Conservation (phyloP, 2,113 vertebrate species). For the Tor tambroides region DNA sequence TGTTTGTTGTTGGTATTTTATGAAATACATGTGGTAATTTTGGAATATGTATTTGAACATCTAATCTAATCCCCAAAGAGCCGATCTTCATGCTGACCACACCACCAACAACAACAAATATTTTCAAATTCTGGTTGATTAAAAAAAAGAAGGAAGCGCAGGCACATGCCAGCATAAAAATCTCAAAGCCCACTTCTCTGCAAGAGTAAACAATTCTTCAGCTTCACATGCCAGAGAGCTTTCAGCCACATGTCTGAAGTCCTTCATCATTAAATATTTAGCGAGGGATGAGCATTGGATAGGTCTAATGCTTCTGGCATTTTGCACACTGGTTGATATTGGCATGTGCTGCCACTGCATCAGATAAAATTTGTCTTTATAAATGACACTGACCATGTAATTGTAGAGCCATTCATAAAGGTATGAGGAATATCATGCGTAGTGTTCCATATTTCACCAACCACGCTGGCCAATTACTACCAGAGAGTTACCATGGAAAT, state of each 20-base stretch:
- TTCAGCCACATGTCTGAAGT: constrained; percentile 64
- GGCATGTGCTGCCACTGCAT: constrained; percentile 69
- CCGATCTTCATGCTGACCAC: neutral
- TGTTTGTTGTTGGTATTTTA: neutral
- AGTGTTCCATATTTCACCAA: constrained; percentile 8
- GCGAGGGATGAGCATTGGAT: constrained; percentile 68
- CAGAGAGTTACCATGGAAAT: constrained; percentile 53
- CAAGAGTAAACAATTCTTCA: constrained; percentile 40
- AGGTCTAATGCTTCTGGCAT: constrained; percentile 74
- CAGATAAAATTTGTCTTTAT: constrained; percentile 13
- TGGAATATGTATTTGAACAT: neutral
- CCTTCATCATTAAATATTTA: constrained; percentile 78
- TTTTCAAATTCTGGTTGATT: neutral
- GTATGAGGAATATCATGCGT: neutral
- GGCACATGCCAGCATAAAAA: neutral
- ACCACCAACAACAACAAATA: neutral
- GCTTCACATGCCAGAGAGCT: constrained; percentile 24
- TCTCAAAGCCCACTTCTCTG: constrained; percentile 15
- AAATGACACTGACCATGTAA: constrained; percentile 16
- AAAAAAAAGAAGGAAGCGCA: neutral
- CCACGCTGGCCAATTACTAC: constrained; percentile 13
- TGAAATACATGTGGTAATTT: neutral
- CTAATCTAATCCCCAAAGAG: neutral
- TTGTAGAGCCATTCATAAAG: neutral
- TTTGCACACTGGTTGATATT: constrained; percentile 67